Conservation (phyloP, 2,113 vertebrate genomes). For the Tinamus guttatus region DNA sequence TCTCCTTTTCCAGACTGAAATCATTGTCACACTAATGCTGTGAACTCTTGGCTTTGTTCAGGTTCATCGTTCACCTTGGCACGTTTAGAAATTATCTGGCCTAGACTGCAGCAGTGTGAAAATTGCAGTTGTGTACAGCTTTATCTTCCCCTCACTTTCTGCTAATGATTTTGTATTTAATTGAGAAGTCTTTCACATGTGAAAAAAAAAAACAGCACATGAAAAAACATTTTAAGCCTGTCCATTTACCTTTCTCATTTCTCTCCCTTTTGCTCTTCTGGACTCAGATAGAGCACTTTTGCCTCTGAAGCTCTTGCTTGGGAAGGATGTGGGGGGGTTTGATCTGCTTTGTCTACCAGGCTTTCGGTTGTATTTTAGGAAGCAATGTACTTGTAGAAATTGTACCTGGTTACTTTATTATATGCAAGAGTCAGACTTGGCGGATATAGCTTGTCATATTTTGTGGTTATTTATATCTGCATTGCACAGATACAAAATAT, state of each 20-base stretch:
- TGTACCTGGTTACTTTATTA: neutral
- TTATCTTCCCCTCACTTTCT: neutral
- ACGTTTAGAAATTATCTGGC: neutral
- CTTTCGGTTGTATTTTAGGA: neutral
- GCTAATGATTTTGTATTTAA: neutral
- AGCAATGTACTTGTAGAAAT: neutral
- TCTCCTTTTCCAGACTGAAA: neutral
- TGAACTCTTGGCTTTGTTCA: neutral
- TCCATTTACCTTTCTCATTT: neutral
- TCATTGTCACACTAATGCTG: neutral
- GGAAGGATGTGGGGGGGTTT: neutral
- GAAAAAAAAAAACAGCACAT: neutral
- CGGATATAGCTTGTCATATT: neutral
- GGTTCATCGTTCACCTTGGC: neutral
- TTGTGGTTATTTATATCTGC: neutral
- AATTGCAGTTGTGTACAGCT: neutral
- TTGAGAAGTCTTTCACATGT: neutral
- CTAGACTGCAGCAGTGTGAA: fast-evolving
- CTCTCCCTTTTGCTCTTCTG: neutral
- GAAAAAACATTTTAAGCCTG: neutral
- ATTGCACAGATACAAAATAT: neutral
- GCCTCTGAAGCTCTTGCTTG: neutral
- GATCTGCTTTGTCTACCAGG: neutral
- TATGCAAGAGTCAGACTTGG: neutral
- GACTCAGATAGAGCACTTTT: neutral